These are phyloP conservation scores for Colius striatus DNA, from an alignment of 2,113 vertebrate genomes.

Conservation along the genomic window DNA sequence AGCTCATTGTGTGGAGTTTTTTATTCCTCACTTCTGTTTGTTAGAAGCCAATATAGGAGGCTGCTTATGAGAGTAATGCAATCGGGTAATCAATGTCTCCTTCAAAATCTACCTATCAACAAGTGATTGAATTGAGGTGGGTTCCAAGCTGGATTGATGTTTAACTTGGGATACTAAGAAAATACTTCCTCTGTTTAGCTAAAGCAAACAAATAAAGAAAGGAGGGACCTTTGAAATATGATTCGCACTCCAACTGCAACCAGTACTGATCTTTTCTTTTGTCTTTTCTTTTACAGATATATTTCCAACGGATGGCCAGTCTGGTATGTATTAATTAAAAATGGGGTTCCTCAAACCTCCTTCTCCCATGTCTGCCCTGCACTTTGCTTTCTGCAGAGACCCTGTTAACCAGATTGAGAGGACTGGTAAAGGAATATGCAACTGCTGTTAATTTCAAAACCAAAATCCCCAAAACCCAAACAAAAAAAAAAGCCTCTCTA, in stretches of 20 bases:
- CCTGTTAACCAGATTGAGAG: not conserved
- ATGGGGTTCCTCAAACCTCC: not conserved
- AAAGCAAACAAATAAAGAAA: conserved; percentile 31
- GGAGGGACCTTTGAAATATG: conserved; percentile 20
- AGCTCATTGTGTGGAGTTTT: not conserved
- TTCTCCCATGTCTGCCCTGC: not conserved
- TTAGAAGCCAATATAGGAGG: not conserved
- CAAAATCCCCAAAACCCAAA: not conserved
- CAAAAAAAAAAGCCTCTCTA: not conserved
- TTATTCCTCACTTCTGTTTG: not conserved
- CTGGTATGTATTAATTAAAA: conserved; percentile 58
- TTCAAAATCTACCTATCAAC: not conserved
- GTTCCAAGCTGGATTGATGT: conserved; percentile 53
- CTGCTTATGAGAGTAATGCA: not conserved
- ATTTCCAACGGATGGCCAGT: conserved; percentile 32
- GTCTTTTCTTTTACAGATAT: conserved; percentile 41
- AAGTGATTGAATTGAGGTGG: conserved; percentile 26
- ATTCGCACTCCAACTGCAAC: conserved; percentile 6
- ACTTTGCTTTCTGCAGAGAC: not conserved
- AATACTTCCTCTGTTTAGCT: conserved; percentile 60
- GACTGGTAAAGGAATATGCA: not conserved
- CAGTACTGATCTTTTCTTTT: not conserved
- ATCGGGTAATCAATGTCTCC: not conserved
- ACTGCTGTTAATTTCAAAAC: not conserved
- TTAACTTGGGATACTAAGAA: conserved; percentile 59